These are phyloP conservation scores for Cyanoderma ruficeps DNA, from an alignment of 2,113 vertebrate species.

Conservation along the genomic window DNA sequence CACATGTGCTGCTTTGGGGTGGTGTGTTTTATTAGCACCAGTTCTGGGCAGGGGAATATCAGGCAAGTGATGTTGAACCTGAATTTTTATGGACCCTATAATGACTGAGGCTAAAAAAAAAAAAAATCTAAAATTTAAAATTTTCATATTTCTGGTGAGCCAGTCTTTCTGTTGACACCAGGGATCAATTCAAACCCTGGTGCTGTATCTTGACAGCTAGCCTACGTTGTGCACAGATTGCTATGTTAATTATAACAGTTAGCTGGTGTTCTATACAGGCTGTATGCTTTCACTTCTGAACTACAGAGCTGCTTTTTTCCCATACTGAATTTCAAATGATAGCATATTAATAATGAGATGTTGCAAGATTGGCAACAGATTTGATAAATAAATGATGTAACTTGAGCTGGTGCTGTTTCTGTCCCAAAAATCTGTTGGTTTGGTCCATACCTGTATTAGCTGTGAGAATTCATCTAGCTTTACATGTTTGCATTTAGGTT, in stretches of 20 bases:
- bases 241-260: not conserved
- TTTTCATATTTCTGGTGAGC: not conserved
- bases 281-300: not conserved
- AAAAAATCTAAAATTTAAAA: not conserved
- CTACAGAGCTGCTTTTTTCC: not conserved
- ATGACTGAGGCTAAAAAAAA: not conserved
- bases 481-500: not conserved
- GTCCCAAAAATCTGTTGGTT: not conserved
- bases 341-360: not conserved
- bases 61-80: not conserved
- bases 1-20: not conserved
- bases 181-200: not conserved
- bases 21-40: not conserved
- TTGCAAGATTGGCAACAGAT: not conserved
- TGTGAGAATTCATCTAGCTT: not conserved
- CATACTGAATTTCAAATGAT: not conserved
- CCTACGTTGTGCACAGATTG: not conserved
- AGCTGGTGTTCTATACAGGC: not conserved
- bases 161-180: not conserved
- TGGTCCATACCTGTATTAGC: not conserved
- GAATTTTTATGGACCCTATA: not conserved
- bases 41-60: not conserved
- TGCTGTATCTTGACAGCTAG: not conserved
- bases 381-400: not conserved
- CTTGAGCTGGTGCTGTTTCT: not conserved